Conservation (phyloP, 2,797 vertebrate genomes). For the Lithobates pipiens region DNA sequence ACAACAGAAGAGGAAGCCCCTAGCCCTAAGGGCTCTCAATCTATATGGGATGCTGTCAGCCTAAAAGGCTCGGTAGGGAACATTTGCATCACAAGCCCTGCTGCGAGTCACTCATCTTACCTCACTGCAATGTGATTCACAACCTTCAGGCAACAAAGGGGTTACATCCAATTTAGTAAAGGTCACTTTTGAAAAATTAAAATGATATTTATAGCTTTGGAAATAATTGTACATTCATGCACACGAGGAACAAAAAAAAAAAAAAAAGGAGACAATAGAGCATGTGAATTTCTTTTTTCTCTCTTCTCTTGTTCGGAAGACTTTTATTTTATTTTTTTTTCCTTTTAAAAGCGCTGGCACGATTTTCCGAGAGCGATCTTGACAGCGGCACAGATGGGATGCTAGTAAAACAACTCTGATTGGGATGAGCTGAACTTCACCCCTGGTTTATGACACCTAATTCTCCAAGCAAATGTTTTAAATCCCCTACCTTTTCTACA, state of each 20-base stretch:
- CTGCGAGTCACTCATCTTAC: constrained; percentile 21
- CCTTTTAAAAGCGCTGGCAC: neutral
- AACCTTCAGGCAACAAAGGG: constrained; percentile 45
- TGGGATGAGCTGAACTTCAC: constrained; percentile 78
- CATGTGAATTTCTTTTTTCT: neutral
- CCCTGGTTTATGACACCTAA: constrained; percentile 75
- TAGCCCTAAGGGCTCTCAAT: constrained; percentile 14
- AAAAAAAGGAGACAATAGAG: neutral
- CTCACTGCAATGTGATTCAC: neutral
- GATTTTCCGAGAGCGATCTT: constrained; percentile 27
- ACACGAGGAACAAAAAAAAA: neutral
- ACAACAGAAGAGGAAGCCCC: constrained; percentile 10
- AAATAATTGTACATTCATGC: constrained; percentile 3
- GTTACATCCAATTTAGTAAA: constrained; percentile 37
- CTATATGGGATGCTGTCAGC: constrained; percentile 20
- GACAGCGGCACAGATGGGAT: constrained; percentile 60
- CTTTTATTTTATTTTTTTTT: neutral
- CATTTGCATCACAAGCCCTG: constrained; percentile 19
- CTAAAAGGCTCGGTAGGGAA: constrained; percentile 30
- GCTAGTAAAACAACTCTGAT: constrained; percentile 55
- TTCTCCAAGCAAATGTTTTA: constrained; percentile 75
- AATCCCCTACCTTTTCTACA: constrained; percentile 71
- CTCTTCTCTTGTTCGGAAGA: neutral
- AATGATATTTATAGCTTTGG: constrained; percentile 37
- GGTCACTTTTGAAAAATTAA: constrained; percentile 46